Percentiles rank a stretch among this genome's conserved stretches.
Evolutionary conservation across 2,888 invertebrate species (phyloP).

Genomic region (Tinea pellionella): DNA sequence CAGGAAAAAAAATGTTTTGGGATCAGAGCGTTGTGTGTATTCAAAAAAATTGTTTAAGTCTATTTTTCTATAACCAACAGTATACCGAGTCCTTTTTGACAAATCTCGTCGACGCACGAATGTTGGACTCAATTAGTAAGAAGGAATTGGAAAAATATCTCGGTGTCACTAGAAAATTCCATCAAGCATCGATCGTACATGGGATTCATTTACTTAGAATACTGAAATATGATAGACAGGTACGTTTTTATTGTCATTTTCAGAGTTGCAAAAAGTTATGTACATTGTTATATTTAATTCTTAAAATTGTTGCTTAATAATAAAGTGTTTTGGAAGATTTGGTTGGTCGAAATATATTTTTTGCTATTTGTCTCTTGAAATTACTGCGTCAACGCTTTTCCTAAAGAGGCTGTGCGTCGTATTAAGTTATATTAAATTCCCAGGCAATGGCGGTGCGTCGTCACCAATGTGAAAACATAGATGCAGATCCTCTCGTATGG

Average conservation of each 20-base stretch:
- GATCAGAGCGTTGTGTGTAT: too few species aligned
- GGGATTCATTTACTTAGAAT: conserved; percentile 92
- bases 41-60: neutral
- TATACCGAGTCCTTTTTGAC: conserved; percentile 90
- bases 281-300: too few species aligned
- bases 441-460: conserved; percentile 88
- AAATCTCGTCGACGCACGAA: conserved; percentile 91
- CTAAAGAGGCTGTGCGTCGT: too few species aligned
- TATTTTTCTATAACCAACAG: conserved; percentile 37
- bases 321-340: too few species aligned
- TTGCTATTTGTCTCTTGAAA: too few species aligned
- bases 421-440: conserved; percentile 16
- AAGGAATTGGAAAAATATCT: conserved; percentile 95
- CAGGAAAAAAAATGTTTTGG: too few species aligned
- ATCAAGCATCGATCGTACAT: conserved; percentile 94
- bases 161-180: conserved; percentile 92
- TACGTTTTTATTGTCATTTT: too few species aligned
- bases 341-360: too few species aligned
- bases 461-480: conserved; percentile 87
- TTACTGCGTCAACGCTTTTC: too few species aligned
- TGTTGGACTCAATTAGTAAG: conserved; percentile 92
- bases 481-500: conserved; percentile 95
- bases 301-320: too few species aligned
- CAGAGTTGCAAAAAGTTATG: too few species aligned
- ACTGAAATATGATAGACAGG: conserved; percentile 92